Percentiles rank a stretch among this genome's conserved stretches.
phyloP scores from a whole-genome alignment of 2,888 invertebrate species.

The Aphidoletes aphidimyza region DNA sequence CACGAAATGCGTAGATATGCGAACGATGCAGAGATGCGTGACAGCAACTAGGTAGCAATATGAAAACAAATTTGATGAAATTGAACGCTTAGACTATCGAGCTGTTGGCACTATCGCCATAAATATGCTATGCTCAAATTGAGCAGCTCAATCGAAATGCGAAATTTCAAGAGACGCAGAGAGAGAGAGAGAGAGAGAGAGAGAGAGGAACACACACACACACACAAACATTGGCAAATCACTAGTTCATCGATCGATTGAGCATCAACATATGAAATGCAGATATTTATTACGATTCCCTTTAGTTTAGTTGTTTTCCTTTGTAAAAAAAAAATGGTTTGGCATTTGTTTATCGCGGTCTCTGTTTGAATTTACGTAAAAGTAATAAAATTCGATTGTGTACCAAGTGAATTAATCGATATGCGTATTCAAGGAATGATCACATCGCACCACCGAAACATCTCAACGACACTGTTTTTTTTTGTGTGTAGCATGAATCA shows the following conservation, averaged over 20 bases:
- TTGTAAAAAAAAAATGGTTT: not conserved
- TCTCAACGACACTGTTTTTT: too few relatives aligned
- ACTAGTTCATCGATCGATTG: too few relatives aligned
- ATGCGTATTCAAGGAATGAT: not conserved
- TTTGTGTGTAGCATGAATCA: too few relatives aligned
- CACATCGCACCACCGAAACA: too few relatives aligned
- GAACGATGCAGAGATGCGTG: not conserved
- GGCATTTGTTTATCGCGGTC: not conserved
- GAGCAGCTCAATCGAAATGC: too few relatives aligned
- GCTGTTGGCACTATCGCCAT: too few relatives aligned
- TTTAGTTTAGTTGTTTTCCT: not conserved
- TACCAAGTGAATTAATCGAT: not conserved
- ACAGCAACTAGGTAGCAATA: not conserved
- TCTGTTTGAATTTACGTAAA: not conserved
- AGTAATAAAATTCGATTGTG: constrained; percentile 5
- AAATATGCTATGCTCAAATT: too few relatives aligned
- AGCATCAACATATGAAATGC: not conserved
- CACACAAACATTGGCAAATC: too few relatives aligned
- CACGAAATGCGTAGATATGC: not conserved
- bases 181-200: not conserved
- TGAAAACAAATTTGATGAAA: not conserved
- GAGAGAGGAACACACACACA: not conserved
- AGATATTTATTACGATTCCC: not conserved
- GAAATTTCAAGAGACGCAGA: not conserved
- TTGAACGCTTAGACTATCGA: not conserved